phyloP scores from a whole-genome alignment of 2,113 vertebrate genomes.

The Podiceps cristatus region DNA sequence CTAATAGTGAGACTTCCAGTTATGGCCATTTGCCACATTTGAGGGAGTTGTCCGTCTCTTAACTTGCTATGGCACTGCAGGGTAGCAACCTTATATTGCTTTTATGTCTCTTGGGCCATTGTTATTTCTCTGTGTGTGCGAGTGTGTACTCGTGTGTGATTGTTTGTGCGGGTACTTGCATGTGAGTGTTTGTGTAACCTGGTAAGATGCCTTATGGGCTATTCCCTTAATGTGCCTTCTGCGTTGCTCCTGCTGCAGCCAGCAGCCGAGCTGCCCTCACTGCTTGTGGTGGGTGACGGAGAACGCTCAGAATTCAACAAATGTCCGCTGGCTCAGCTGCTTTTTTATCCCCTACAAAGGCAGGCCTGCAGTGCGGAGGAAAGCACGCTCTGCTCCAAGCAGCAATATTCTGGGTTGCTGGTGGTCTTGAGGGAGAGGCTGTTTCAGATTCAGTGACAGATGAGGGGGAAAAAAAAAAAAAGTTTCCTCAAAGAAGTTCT shows the following conservation, averaged over 20 bases:
- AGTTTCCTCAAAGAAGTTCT: background rate
- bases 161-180: background rate
- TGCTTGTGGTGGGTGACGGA: background rate
- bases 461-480: background rate
- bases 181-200: background rate
- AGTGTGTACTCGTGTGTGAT: too few relatives aligned
- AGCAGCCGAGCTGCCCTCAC: background rate
- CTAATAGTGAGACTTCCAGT: background rate
- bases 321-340: background rate
- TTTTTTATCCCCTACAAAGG: background rate
- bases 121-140: background rate
- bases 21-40: background rate
- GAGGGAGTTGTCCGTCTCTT: background rate
- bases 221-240: background rate
- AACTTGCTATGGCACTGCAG: background rate
- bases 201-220: background rate
- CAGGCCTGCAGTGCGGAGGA: background rate
- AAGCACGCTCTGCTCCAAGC: background rate
- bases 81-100: background rate
- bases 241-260: background rate
- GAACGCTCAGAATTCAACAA: constrained; percentile 54
- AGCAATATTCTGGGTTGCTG: background rate
- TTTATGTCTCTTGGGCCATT: background rate
- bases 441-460: background rate
- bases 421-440: background rate